Percentiles rank a stretch among this genome's conserved stretches.
phyloP scores from a whole-genome alignment of 2,797 vertebrate genomes.

The Amblyopsis hoosieri region DNA sequence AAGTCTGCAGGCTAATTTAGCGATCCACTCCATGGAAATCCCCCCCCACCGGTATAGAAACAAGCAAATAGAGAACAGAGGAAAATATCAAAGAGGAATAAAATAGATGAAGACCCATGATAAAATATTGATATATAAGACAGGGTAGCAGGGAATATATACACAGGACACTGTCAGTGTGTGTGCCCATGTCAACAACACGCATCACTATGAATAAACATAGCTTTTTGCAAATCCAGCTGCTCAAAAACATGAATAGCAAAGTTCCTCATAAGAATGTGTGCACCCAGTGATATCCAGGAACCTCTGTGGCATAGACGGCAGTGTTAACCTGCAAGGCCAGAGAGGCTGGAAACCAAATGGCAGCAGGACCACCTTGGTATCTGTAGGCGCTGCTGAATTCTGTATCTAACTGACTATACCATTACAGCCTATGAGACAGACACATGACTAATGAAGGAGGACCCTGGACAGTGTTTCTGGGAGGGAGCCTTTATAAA shows the following conservation, averaged over 20 bases:
- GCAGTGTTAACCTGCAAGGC: constrained; percentile 13
- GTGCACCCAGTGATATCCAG: constrained; percentile 20
- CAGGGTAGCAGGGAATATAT: constrained; percentile 37
- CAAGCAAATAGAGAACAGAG: constrained; percentile 57
- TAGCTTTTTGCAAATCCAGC: constrained; percentile 63
- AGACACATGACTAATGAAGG: constrained; percentile 49
- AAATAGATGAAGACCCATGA: constrained; percentile 54
- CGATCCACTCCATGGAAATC: constrained; percentile 49
- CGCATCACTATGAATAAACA: constrained; percentile 52
- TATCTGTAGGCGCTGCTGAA: constrained; percentile 38
- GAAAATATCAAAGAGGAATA: constrained; percentile 39
- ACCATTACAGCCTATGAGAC: constrained; percentile 46
- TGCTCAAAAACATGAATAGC: constrained; percentile 54
- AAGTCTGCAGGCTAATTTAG: constrained; percentile 58
- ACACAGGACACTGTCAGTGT: constrained; percentile 59
- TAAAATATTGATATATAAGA: constrained; percentile 41
- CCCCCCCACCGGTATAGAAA: constrained; percentile 35
- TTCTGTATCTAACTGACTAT: constrained; percentile 33
- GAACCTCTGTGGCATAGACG: not conserved
- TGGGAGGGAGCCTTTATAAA: constrained; percentile 61
- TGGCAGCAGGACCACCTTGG: constrained; percentile 13
- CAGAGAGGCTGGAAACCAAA: constrained; percentile 19
- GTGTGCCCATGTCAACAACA: constrained; percentile 61
- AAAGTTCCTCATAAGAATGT: constrained; percentile 39
- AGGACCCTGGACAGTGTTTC: constrained; percentile 55